Percentiles rank a stretch among this genome's conserved stretches.
These are phyloP conservation scores for Tor tambroides DNA, from an alignment of 2,113 vertebrate species.

Conservation along the genomic window DNA sequence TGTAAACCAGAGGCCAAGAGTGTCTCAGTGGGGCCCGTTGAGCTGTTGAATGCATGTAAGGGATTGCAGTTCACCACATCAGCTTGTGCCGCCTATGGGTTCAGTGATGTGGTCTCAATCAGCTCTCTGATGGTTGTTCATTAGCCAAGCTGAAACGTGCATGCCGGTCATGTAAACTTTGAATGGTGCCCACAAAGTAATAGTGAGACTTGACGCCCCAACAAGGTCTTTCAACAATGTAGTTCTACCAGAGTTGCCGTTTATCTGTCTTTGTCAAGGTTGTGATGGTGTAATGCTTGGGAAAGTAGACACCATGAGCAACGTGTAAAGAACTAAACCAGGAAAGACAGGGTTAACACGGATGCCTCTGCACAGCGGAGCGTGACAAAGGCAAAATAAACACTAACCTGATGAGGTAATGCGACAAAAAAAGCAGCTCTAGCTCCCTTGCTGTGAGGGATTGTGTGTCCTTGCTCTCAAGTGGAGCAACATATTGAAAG, in stretches of 20 bases:
- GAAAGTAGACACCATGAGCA: not conserved
- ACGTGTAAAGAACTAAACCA: not conserved
- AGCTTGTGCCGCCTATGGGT: not conserved
- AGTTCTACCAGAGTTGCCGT: not conserved
- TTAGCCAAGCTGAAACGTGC: conserved; percentile 31
- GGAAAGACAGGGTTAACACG: conserved; percentile 53
- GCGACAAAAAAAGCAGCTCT: conserved; percentile 45
- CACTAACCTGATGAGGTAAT: conserved; percentile 61
- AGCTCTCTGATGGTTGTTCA: conserved; percentile 18
- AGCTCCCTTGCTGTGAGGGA: conserved; percentile 36
- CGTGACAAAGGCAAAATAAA: conserved; percentile 60
- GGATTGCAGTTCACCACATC: not conserved
- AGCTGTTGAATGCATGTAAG: not conserved
- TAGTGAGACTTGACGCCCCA: not conserved
- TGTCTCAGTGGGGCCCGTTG: not conserved
- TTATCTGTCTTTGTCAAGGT: conserved; percentile 11
- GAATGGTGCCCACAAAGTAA: conserved; percentile 16
- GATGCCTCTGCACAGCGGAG: conserved; percentile 27
- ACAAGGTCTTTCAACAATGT: not conserved
- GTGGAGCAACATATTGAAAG: not conserved
- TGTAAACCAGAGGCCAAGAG: not conserved
- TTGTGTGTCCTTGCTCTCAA: conserved; percentile 24
- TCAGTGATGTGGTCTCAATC: conserved; percentile 45
- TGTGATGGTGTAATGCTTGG: not conserved
- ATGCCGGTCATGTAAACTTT: conserved; percentile 36